phyloP scores from a whole-genome alignment of 2,797 vertebrate species.

The Streptopelia turtur region DNA sequence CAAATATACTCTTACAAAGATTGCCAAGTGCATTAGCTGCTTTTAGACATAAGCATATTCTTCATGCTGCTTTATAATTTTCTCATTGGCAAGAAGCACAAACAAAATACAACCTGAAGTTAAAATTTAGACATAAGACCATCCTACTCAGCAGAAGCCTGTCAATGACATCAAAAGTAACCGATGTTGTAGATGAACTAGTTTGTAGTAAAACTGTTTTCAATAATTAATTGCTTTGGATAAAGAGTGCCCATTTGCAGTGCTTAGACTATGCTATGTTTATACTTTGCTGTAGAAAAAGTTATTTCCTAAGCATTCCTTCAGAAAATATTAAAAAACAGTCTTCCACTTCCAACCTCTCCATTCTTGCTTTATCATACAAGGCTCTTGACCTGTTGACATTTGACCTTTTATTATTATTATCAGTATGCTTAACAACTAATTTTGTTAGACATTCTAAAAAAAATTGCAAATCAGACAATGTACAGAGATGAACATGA shows the following conservation, averaged over 20 bases:
- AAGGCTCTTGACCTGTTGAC: background rate
- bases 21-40: constrained; percentile 5
- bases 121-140: background rate
- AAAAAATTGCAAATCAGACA: background rate
- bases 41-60: background rate
- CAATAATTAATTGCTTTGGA: background rate
- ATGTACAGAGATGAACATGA: background rate
- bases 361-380: background rate
- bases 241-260: background rate
- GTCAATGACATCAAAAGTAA: background rate
- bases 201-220: background rate
- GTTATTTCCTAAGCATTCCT: background rate
- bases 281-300: background rate
- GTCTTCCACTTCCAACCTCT: background rate
- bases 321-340: background rate
- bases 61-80: background rate
- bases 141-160: background rate
- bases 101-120: background rate
- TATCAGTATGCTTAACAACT: background rate
- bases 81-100: background rate
- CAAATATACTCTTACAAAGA: background rate
- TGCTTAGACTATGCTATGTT: background rate
- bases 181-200: background rate
- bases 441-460: background rate
- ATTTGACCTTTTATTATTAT: background rate